These are phyloP conservation scores for Pelecanus crispus DNA, from an alignment of 2,113 vertebrate species.

Conservation along the genomic window DNA sequence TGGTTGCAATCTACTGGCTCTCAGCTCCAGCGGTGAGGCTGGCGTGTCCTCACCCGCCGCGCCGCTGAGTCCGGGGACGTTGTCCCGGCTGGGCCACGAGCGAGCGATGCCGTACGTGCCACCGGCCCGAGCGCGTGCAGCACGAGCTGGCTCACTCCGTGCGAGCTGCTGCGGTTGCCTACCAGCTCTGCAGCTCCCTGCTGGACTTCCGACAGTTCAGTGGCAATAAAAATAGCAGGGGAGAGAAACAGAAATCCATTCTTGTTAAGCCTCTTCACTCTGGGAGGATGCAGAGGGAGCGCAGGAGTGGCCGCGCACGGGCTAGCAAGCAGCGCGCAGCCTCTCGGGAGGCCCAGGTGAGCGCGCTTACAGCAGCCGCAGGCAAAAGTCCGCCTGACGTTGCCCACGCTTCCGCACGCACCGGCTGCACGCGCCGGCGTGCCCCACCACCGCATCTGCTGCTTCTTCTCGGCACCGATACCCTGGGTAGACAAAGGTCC, in stretches of 20 bases:
- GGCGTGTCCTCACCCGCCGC: rapidly evolving
- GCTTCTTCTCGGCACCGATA: not conserved
- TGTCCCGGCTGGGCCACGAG: not conserved
- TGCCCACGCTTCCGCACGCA: not conserved
- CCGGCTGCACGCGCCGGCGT: rapidly evolving
- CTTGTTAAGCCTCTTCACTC: not conserved
- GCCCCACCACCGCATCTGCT: rapidly evolving
- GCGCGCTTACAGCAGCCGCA: rapidly evolving
- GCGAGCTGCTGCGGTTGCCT: not conserved
- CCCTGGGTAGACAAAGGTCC: not conserved
- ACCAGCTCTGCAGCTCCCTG: not conserved
- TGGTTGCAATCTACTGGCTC: not conserved
- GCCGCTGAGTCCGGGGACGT: not conserved
- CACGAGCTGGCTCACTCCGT: rapidly evolving
- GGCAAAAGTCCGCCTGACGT: rapidly evolving
- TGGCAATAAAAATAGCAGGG: not conserved
- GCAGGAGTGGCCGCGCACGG: not conserved
- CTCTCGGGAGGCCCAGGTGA: not conserved
- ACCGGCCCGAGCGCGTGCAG: rapidly evolving
- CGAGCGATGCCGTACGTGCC: rapidly evolving
- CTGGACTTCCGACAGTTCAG: not conserved
- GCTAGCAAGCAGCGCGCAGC: not conserved
- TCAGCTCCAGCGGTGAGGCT: not conserved
- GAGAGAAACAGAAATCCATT: not conserved
- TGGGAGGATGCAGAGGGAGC: not conserved